Evolutionary conservation across 2,113 vertebrate genomes (phyloP).

Genomic region (Zosterops pallidus): DNA sequence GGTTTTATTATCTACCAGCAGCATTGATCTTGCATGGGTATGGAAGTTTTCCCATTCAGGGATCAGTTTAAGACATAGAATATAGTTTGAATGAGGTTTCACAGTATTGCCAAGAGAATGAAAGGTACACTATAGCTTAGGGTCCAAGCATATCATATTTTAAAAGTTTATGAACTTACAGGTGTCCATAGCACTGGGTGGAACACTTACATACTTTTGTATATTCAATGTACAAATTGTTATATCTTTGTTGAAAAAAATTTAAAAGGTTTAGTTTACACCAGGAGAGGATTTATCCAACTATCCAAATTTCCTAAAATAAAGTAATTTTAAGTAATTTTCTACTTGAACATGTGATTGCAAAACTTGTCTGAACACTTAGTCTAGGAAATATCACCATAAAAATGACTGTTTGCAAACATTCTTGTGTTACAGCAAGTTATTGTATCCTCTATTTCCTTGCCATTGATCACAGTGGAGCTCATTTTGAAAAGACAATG

Average conservation of each 20-base stretch:
- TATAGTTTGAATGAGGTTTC: not conserved
- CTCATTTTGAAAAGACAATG: not conserved
- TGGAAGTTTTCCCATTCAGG: not conserved
- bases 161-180: not conserved
- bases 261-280: not conserved
- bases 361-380: not conserved
- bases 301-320: not conserved
- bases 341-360: not conserved
- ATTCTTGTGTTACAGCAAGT: not conserved
- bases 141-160: not conserved
- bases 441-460: not conserved
- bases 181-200: fast-evolving
- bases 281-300: not conserved
- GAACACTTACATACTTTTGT: not conserved
- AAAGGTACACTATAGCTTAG: not conserved
- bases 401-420: not conserved
- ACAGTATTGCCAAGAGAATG: not conserved
- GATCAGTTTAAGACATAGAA: not conserved
- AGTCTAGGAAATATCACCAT: not conserved
- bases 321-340: not conserved
- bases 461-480: not conserved
- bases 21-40: not conserved
- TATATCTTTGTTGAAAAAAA: not conserved
- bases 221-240: not conserved
- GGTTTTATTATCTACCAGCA: not conserved